Evolutionary conservation across 30 jellyfish, hydroid and myxozoan species (phyloP).

Genomic region (Turritopsis dohrnii): DNA sequence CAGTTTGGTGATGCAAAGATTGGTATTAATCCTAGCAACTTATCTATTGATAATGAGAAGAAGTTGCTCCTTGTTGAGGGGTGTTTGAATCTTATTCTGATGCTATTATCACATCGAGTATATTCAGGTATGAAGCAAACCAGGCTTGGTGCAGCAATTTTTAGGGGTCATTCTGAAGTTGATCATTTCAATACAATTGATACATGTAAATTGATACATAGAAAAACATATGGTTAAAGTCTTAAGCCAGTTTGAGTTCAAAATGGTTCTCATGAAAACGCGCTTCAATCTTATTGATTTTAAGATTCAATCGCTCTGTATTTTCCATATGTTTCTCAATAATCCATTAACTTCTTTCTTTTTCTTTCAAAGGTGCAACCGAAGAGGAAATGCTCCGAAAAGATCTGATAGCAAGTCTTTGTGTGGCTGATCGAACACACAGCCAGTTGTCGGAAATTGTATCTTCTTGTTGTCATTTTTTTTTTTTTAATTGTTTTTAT

Average conservation of each 20-base stretch:
- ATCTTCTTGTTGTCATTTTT: conserved; percentile 13
- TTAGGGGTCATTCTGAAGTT: too few species aligned
- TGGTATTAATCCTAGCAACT: neutral
- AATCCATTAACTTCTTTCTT: neutral
- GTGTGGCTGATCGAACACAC: conserved; percentile 76
- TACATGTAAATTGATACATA: too few species aligned
- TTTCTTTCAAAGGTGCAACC: conserved; percentile 43
- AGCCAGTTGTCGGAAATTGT: conserved; percentile 70
- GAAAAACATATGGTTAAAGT: too few species aligned
- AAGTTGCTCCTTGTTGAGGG: conserved; percentile 52
- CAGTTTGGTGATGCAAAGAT: conserved; percentile 44
- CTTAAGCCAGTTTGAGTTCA: too few species aligned
- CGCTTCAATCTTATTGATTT: neutral
- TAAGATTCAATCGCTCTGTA: neutral
- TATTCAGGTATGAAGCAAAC: conserved; percentile 41
- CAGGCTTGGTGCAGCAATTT: too few species aligned
- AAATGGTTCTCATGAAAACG: too few species aligned
- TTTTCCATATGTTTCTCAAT: too few species aligned
- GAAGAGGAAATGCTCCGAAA: conserved; percentile 46
- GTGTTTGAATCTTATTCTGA: conserved; percentile 39
- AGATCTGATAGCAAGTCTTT: conserved; percentile 65
- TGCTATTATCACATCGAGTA: conserved; percentile 51
- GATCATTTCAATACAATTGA: too few species aligned
- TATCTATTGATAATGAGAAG: conserved; percentile 18
- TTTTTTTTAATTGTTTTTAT: neutral